These are phyloP conservation scores for Cataglyphis livida DNA, from an alignment of 2,888 invertebrate species.

Conservation along the genomic window DNA sequence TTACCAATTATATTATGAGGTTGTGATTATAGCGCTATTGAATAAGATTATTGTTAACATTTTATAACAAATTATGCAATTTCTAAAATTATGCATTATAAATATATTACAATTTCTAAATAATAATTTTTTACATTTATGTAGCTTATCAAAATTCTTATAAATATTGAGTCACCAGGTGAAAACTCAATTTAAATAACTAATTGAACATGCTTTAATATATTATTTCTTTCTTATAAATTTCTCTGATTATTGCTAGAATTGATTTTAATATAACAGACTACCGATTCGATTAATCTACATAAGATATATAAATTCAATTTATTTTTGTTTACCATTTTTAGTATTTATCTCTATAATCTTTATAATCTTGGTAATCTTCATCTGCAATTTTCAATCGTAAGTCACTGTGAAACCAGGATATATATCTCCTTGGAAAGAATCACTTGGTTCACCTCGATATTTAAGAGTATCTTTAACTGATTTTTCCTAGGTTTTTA, in stretches of 20 bases:
- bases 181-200: not conserved
- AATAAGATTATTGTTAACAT: not conserved
- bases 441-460: too few relatives aligned
- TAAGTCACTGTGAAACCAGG: too few relatives aligned
- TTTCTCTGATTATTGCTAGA: not conserved
- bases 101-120: not conserved
- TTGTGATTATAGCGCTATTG: not conserved
- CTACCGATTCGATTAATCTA: slow-evolving; percentile 69
- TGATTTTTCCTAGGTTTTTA: too few relatives aligned
- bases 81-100: not conserved
- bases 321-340: too few relatives aligned
- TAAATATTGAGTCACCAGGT: not conserved
- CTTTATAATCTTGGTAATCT: too few relatives aligned
- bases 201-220: not conserved
- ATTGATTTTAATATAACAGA: slow-evolving; percentile 40
- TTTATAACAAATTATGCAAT: slow-evolving; percentile 13
- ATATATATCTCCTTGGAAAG: too few relatives aligned
- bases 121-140: slow-evolving; percentile 8
- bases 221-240: not conserved
- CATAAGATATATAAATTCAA: slow-evolving; percentile 80
- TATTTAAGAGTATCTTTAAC: too few relatives aligned
- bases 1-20: not conserved
- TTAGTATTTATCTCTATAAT: too few relatives aligned
- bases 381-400: too few relatives aligned
- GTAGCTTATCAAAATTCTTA: not conserved